Conservation (phyloP, 2,888 invertebrate species). For the Octonoba sinensis region DNA sequence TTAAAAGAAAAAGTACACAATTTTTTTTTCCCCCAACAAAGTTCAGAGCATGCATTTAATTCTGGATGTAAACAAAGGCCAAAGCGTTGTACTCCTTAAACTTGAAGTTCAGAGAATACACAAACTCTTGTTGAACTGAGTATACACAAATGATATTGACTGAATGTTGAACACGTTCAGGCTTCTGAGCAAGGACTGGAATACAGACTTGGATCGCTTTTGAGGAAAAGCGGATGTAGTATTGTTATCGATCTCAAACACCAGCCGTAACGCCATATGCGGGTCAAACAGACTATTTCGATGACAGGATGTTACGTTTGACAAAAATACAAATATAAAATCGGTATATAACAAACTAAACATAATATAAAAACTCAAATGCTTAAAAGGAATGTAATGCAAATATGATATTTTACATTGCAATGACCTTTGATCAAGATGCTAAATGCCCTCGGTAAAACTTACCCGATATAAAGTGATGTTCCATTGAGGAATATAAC, state of each 20-base stretch:
- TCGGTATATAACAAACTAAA: not conserved
- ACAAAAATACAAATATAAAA: no score
- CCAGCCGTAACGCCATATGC: constrained; percentile 41
- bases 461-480: constrained; percentile 49
- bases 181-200: no score
- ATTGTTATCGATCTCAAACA: constrained; percentile 50
- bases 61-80: no score
- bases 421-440: constrained; percentile 10
- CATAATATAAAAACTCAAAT: not conserved
- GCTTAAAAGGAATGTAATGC: not conserved
- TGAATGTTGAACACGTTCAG: no score
- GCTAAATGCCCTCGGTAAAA: not conserved
- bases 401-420: not conserved
- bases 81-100: no score
- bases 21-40: no score
- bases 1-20: no score
- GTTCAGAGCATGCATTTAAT: no score
- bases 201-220: not conserved
- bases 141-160: no score
- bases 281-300: constrained; percentile 6
- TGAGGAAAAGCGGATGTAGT: constrained; percentile 39
- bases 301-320: not conserved
- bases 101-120: no score
- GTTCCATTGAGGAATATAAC: constrained; percentile 44
- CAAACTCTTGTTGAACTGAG: no score